Conservation (phyloP, 2,113 vertebrate genomes). For the Istiophorus platypterus region DNA sequence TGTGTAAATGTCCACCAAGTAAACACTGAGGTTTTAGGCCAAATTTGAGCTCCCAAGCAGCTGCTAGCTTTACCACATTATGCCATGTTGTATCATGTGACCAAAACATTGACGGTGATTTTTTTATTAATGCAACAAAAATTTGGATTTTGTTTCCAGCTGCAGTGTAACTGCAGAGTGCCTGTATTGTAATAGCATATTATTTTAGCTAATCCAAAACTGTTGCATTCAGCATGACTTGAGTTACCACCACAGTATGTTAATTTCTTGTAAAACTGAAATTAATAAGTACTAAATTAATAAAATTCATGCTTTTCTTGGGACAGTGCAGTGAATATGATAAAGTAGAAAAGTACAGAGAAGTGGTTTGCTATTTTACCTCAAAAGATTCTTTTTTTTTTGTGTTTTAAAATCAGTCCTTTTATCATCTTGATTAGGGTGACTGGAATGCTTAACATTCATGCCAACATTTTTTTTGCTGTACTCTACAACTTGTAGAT, state of each 20-base stretch:
- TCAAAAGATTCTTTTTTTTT: background rate
- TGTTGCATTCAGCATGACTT: too few relatives aligned
- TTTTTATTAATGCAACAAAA: constrained; percentile 5
- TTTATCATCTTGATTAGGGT: background rate
- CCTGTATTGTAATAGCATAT: too few relatives aligned
- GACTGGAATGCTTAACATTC: background rate
- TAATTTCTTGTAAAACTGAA: too few relatives aligned
- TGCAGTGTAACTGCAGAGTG: background rate
- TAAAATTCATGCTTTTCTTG: background rate
- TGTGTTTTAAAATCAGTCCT: background rate
- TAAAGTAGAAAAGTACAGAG: background rate
- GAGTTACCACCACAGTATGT: too few relatives aligned
- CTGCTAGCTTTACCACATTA: background rate
- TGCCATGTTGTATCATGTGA: background rate
- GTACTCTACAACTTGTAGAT: too few relatives aligned
- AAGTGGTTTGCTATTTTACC: too few relatives aligned
- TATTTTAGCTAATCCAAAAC: too few relatives aligned
- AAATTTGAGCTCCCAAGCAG: background rate
- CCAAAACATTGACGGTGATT: too few relatives aligned
- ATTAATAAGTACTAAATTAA: too few relatives aligned
- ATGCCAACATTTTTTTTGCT: too few relatives aligned
- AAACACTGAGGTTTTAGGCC: too few relatives aligned
- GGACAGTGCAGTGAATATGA: background rate
- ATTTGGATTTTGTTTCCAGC: background rate
- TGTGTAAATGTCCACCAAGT: background rate